Evolutionary conservation across 2,797 vertebrate genomes (phyloP).

Genomic region (Anguilla anguilla): DNA sequence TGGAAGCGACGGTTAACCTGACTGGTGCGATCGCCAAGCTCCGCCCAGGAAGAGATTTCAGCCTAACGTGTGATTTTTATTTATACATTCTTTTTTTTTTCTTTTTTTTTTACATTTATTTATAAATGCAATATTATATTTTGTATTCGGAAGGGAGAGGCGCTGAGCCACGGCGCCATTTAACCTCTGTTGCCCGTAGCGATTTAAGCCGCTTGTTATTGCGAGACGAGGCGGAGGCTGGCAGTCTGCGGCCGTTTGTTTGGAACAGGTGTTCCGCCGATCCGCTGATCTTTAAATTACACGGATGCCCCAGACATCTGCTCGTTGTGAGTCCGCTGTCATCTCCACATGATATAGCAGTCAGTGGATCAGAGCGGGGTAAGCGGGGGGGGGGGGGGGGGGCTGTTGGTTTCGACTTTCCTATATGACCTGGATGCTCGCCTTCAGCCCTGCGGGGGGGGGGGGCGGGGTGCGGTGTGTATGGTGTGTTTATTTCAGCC

Average conservation of each 20-base stretch:
- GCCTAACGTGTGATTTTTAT: not conserved
- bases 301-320: not conserved
- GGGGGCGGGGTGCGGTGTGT: not conserved
- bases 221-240: not conserved
- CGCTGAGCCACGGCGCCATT: not conserved
- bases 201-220: not conserved
- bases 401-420: not conserved
- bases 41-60: not conserved
- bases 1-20: not conserved
- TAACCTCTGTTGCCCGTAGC: not conserved
- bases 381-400: no score
- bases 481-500: not conserved
- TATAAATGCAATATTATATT: not conserved
- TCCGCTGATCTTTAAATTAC: not conserved
- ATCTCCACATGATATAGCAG: not conserved
- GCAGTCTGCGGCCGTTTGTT: not conserved
- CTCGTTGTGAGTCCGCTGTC: not conserved
- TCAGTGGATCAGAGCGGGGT: not conserved
- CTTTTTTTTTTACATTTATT: not conserved
- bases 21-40: not conserved
- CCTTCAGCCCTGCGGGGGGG: no score
- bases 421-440: no score
- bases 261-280: not conserved
- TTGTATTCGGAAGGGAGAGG: not conserved
- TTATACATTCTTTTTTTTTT: not conserved